A percentile compares a stretch with the other conserved stretches of the same genome.
Evolutionary conservation across 2,888 invertebrate genomes (phyloP).

Genomic region (Drosophila tanythrix): DNA sequence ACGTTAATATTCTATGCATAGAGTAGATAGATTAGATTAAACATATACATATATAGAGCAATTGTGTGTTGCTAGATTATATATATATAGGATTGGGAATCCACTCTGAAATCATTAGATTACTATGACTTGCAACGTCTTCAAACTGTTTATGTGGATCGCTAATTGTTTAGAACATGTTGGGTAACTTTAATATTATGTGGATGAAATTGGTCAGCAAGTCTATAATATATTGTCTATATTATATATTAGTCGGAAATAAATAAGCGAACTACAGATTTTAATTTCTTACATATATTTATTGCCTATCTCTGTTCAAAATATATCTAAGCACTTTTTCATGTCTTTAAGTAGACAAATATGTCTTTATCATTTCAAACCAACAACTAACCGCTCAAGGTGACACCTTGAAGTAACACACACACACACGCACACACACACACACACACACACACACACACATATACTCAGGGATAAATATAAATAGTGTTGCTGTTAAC

Average conservation of each 20-base stretch:
- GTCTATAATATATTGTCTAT: background rate
- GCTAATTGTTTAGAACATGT: too few relatives aligned
- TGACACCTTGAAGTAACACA: constrained; percentile 35
- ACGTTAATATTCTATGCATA: background rate
- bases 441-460: background rate
- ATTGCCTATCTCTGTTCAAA: background rate
- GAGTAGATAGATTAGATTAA: background rate
- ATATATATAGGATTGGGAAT: background rate
- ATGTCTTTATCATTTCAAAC: background rate
- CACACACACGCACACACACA: background rate
- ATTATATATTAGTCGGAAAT: background rate
- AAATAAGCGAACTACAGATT: background rate
- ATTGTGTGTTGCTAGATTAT: background rate
- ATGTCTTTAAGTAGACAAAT: background rate
- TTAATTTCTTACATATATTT: background rate
- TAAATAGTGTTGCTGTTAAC: background rate
- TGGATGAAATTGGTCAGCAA: background rate
- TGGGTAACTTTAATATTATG: background rate
- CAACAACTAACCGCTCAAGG: constrained; percentile 28
- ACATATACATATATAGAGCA: too few relatives aligned
- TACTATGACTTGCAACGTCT: background rate
- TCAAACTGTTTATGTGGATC: background rate
- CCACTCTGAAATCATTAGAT: background rate
- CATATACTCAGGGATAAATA: background rate
- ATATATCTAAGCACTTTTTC: background rate